These are phyloP conservation scores for Silvanus unidentatus DNA, from an alignment of 2,888 invertebrate species.

Conservation along the genomic window DNA sequence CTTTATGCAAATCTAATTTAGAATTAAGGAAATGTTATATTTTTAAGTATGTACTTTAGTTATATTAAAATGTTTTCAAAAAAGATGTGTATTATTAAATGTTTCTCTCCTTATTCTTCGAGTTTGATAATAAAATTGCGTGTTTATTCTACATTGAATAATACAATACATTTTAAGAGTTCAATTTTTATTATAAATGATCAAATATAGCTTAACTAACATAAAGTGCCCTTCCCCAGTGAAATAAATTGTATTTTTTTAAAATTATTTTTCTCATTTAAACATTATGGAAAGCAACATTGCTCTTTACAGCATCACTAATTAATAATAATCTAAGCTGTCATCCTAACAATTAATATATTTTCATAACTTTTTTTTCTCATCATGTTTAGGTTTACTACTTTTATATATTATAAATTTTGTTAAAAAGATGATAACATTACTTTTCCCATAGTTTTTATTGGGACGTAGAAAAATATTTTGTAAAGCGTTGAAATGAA, in stretches of 20 bases:
- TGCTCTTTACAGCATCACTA: constrained; percentile 46
- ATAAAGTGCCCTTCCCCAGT: constrained; percentile 48
- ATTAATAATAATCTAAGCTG: constrained; percentile 40
- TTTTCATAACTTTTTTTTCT: constrained; percentile 17
- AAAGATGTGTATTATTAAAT: too few species aligned
- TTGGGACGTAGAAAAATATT: neutral
- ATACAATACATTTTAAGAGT: neutral
- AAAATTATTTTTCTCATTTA: constrained; percentile 10
- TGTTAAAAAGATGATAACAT: constrained; percentile 22
- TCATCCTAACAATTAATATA: constrained; percentile 45
- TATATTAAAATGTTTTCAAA: too few species aligned
- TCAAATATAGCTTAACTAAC: constrained; percentile 45
- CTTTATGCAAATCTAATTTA: too few species aligned
- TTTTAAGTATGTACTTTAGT: too few species aligned
- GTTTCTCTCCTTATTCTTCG: too few species aligned
- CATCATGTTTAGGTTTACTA: constrained; percentile 21
- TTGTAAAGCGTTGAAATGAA: neutral
- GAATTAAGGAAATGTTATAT: too few species aligned
- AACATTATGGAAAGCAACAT: constrained; percentile 43
- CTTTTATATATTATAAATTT: constrained; percentile 27
- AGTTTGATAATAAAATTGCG: too few species aligned
- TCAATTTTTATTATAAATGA: constrained; percentile 45
- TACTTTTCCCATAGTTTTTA: constrained; percentile 21
- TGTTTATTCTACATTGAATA: too few species aligned
- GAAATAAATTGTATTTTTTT: constrained; percentile 40